Evolutionary conservation across 2,888 invertebrate genomes (phyloP).

Genomic region (Rotaria macrura): DNA sequence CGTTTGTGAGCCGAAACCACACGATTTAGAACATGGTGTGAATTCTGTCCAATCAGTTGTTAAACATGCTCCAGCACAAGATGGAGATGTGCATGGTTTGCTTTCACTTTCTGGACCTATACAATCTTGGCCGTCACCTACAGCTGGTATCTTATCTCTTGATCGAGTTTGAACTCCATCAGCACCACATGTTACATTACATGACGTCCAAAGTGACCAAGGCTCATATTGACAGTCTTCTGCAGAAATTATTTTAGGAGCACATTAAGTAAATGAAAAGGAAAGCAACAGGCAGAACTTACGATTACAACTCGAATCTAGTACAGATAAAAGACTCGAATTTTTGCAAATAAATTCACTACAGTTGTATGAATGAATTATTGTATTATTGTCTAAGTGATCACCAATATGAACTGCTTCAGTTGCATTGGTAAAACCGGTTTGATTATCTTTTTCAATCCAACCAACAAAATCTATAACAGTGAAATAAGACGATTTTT

Average conservation of each 20-base stretch:
- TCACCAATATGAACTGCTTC: background rate
- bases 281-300: background rate
- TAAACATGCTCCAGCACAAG: background rate
- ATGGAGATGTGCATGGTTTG: background rate
- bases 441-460: background rate
- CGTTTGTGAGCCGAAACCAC: constrained; percentile 49
- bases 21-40: constrained; percentile 51
- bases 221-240: background rate
- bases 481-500: background rate
- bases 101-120: background rate
- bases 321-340: background rate
- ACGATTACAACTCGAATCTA: background rate
- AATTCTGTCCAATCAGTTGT: constrained; percentile 49
- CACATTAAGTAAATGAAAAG: background rate
- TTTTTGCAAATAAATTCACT: background rate
- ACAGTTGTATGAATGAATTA: background rate
- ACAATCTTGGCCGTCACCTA: background rate
- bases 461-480: background rate
- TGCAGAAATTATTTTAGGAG: background rate
- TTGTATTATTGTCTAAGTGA: background rate
- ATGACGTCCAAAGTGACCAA: constrained; percentile 36
- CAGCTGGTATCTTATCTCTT: constrained; percentile 23
- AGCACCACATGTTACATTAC: constrained; percentile 37
- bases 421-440: background rate
- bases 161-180: constrained; percentile 35